Evolutionary conservation across 2,888 invertebrate species (phyloP).

Genomic region (Elysia crispata): DNA sequence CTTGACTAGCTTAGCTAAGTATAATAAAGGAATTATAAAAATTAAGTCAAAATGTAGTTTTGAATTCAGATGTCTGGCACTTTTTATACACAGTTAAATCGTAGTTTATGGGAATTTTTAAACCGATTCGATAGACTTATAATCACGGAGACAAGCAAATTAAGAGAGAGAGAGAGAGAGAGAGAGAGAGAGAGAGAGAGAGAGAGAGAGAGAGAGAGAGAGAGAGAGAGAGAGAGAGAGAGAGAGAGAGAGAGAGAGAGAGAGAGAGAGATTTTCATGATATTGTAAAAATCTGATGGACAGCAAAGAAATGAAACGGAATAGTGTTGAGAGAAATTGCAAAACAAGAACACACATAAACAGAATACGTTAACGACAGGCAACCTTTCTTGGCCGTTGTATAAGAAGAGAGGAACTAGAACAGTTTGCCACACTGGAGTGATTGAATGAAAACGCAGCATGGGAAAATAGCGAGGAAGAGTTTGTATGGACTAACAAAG

Average conservation of each 20-base stretch:
- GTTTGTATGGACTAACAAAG: too few relatives aligned
- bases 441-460: too few relatives aligned
- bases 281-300: too few relatives aligned
- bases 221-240: neutral
- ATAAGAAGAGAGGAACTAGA: too few relatives aligned
- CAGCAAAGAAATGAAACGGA: neutral
- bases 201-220: neutral
- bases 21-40: too few relatives aligned
- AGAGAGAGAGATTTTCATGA: neutral
- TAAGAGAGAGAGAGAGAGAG: too few relatives aligned
- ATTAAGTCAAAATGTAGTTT: too few relatives aligned
- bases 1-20: too few relatives aligned
- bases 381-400: neutral
- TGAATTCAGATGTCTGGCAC: too few relatives aligned
- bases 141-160: neutral
- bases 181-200: neutral
- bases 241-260: neutral
- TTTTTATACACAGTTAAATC: too few relatives aligned
- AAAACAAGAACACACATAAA: conserved; percentile 7
- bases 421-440: neutral
- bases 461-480: too few relatives aligned
- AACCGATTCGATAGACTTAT: neutral
- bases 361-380: neutral
- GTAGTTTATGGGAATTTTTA: too few relatives aligned
- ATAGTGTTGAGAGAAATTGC: neutral